Evolutionary conservation across 2,797 vertebrate genomes (phyloP).

Genomic region (Poecilia wingei): DNA sequence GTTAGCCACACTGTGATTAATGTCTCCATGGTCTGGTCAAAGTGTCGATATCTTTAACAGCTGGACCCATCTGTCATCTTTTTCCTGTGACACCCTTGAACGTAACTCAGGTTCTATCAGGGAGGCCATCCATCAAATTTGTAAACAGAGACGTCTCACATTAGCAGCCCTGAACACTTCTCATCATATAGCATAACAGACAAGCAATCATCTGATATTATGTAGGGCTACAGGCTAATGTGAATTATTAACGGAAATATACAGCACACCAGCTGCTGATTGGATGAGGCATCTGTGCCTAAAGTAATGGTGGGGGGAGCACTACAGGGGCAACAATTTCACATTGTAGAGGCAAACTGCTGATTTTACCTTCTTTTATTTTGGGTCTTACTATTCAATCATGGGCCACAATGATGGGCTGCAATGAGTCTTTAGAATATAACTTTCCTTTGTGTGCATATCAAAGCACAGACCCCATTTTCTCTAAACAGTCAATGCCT

Average conservation of each 20-base stretch:
- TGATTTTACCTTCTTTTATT: slow-evolving; percentile 50
- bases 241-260: slow-evolving; percentile 78
- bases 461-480: slow-evolving; percentile 46
- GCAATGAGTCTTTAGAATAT: slow-evolving; percentile 8
- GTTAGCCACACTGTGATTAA: slow-evolving; percentile 77
- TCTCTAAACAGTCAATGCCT: slow-evolving; percentile 26
- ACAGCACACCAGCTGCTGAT: slow-evolving; percentile 70
- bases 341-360: slow-evolving; percentile 57
- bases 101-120: slow-evolving; percentile 78
- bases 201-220: slow-evolving; percentile 80
- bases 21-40: slow-evolving; percentile 79
- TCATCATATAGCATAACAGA: slow-evolving; percentile 82
- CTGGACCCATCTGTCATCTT: slow-evolving; percentile 83
- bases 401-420: slow-evolving; percentile 11
- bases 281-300: slow-evolving; percentile 71
- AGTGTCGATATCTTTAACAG: slow-evolving; percentile 83
- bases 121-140: slow-evolving; percentile 81
- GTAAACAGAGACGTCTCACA: slow-evolving; percentile 84
- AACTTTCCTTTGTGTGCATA: slow-evolving; percentile 36
- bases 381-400: slow-evolving; percentile 18
- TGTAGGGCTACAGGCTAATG: slow-evolving; percentile 80
- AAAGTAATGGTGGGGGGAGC: slow-evolving; percentile 37
- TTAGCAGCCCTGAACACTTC: slow-evolving; percentile 78
- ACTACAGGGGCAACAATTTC: slow-evolving; percentile 58
- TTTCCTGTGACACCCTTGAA: slow-evolving; percentile 78